Evolutionary conservation across 2,888 invertebrate species (phyloP).

Genomic region (Tachina grossa): DNA sequence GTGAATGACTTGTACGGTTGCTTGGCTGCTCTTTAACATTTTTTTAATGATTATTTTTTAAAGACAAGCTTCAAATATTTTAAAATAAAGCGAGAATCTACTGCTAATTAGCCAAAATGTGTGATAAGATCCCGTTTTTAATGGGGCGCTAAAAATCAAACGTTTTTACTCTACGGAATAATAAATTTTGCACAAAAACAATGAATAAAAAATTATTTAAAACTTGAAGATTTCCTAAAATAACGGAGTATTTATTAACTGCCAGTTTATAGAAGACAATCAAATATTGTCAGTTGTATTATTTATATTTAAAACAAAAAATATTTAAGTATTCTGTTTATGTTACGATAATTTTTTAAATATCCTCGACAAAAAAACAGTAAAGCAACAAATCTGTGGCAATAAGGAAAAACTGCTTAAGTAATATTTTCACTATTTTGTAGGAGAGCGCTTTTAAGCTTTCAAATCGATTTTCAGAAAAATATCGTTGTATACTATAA

Average conservation of each 20-base stretch:
- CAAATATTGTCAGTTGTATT: too few species aligned
- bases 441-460: too few species aligned
- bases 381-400: too few species aligned
- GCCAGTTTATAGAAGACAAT: too few species aligned
- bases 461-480: too few species aligned
- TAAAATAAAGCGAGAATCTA: constrained; percentile 40
- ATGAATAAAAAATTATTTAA: constrained; percentile 18
- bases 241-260: neutral
- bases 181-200: neutral
- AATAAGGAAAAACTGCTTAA: too few species aligned
- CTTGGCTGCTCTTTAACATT: constrained; percentile 24
- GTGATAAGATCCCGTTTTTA: constrained; percentile 47
- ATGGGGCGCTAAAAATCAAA: constrained; percentile 53
- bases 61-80: constrained; percentile 5
- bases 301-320: too few species aligned
- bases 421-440: too few species aligned
- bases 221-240: neutral
- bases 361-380: too few species aligned
- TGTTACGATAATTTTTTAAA: too few species aligned
- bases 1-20: constrained; percentile 18
- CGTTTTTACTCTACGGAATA: neutral
- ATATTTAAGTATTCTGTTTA: too few species aligned
- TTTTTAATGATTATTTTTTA: constrained; percentile 10
- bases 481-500: too few species aligned
- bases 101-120: constrained; percentile 28